Evolutionary conservation across 2,888 invertebrate genomes (phyloP), one percentile per base, ranked within the genome.

Genomic region (Epinotia bilunana): DNA sequence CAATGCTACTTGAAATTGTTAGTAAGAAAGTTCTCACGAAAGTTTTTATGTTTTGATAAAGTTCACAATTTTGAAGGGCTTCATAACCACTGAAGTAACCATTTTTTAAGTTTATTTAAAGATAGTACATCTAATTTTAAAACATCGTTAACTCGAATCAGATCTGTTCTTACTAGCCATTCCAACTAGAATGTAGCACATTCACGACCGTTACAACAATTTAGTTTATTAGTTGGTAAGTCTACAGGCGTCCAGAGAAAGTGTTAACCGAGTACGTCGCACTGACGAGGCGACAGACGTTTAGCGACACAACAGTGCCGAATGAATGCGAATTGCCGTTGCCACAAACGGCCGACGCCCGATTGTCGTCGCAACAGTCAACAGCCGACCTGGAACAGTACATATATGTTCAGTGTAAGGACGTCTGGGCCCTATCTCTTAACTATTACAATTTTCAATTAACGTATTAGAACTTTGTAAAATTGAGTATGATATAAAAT

Each of bases 261-360:
- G 65, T 53, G 49, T 49, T 64, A 63, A 43, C 43, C 23, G 20
- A 57, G 18, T 9, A 53, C n/a, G 68, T 60, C 63, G 43, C 53
- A 39, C 65, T 58, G 75, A 62, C 57, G 71, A 75, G 55, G 71
- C 60, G 68, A 20, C 58, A 53, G 60, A 71, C 71, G 72, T 71
- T 67, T 23, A 71, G 53, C 53, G 67, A 71, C 71, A 65, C 60
- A 55, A 60, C 28, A 23, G 63, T 69, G 18, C 62, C 61, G 89
- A 90, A 90, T 92, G 90, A 90, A 90, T 89, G 85, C 84, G 87
- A 87, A 89, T 91, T 90, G 91, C 87, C 87, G 88, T 88, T 87
- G 89, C 90, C 92, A 83, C 88, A 88, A 91, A 90, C 91, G 89
- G 88, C 87, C 88, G 84, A 84, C 83, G 86, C 86, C 90, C 91